These are phyloP conservation scores for Xanthorhoe designata DNA, from an alignment of 2,888 invertebrate species.

Conservation along the genomic window DNA sequence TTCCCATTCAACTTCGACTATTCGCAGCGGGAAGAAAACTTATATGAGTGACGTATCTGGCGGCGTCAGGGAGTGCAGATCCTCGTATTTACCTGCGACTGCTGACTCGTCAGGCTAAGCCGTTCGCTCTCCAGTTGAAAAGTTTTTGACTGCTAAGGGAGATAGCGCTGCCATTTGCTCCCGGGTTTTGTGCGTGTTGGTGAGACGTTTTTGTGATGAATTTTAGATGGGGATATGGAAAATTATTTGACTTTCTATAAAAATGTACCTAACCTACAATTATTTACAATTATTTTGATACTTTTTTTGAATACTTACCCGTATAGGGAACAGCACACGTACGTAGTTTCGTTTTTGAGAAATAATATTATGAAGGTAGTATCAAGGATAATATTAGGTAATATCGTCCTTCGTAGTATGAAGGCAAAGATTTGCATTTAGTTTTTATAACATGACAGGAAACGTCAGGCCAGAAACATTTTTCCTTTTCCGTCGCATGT, in stretches of 20 bases:
- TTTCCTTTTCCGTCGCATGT: constrained; percentile 50
- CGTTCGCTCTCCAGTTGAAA: constrained; percentile 65
- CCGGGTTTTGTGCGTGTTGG: constrained; percentile 35
- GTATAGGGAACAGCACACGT: no score
- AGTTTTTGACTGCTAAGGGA: constrained; percentile 69
- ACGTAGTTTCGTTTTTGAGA: no score
- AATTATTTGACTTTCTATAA: not conserved
- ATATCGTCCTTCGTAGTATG: no score
- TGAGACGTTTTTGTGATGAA: constrained; percentile 10
- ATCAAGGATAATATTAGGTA: no score
- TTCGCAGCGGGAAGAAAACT: constrained; percentile 69
- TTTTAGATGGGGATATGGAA: not conserved
- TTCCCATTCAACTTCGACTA: constrained; percentile 64
- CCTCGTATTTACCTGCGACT: constrained; percentile 65
- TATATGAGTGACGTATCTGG: constrained; percentile 79
- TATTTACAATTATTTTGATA: no score
- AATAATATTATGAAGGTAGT: no score
- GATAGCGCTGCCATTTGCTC: constrained; percentile 65
- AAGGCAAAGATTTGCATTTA: not conserved
- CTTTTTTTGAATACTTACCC: no score
- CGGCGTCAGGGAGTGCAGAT: constrained; percentile 65
- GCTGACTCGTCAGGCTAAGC: constrained; percentile 73
- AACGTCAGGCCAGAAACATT: constrained; percentile 6
- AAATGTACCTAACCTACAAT: not conserved
- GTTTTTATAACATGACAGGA: not conserved